Evolutionary conservation across 1,140 invertebrate genomes (phyloP).

Genomic region (Drosophila pectinifera): DNA sequence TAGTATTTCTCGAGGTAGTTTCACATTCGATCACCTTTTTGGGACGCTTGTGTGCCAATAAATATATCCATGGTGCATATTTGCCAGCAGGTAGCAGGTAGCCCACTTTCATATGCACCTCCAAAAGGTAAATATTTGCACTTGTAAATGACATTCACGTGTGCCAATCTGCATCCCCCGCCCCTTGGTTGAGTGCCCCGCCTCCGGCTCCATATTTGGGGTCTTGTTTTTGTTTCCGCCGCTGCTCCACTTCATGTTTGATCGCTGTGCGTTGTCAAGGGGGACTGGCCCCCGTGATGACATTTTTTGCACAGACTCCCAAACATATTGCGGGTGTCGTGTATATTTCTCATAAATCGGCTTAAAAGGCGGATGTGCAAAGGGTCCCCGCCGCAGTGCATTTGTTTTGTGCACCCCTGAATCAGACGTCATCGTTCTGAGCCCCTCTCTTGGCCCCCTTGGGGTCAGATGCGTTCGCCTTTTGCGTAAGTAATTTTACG

Average conservation of each 20-base stretch:
- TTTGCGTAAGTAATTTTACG: slow-evolving; percentile 71
- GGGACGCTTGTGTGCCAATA: slow-evolving; percentile 31
- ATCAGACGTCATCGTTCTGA: slow-evolving; percentile 28
- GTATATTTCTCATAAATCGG: slow-evolving; percentile 79
- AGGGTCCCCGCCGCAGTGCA: slow-evolving; percentile 49
- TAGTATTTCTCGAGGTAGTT: slow-evolving; percentile 1
- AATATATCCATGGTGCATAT: slow-evolving; percentile 66
- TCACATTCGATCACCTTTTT: slow-evolving; percentile 3
- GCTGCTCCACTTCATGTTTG: slow-evolving; percentile 60
- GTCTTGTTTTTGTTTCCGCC: slow-evolving; percentile 32
- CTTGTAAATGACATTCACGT: slow-evolving; percentile 82
- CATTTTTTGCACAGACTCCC: slow-evolving; percentile 46
- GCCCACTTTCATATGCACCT: slow-evolving; percentile 65
- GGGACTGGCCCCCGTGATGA: slow-evolving; percentile 11
- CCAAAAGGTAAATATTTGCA: slow-evolving; percentile 76
- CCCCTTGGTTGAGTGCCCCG: slow-evolving; percentile 1
- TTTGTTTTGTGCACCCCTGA: slow-evolving; percentile 50
- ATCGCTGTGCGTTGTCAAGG: slow-evolving; percentile 32
- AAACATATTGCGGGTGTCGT: slow-evolving; percentile 72
- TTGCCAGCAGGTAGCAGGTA: slow-evolving; percentile 56
- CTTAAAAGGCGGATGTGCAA: slow-evolving; percentile 60
- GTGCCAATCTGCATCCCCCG: slow-evolving; percentile 18
- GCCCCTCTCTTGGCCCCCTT: slow-evolving; percentile 1
- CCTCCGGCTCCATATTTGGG: slow-evolving; percentile 8
- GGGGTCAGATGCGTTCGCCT: slow-evolving; percentile 49